Evolutionary conservation across 1,140 invertebrate species (phyloP), one percentile per base, ranked within the genome.

Genomic region (Octopus sinensis): DNA sequence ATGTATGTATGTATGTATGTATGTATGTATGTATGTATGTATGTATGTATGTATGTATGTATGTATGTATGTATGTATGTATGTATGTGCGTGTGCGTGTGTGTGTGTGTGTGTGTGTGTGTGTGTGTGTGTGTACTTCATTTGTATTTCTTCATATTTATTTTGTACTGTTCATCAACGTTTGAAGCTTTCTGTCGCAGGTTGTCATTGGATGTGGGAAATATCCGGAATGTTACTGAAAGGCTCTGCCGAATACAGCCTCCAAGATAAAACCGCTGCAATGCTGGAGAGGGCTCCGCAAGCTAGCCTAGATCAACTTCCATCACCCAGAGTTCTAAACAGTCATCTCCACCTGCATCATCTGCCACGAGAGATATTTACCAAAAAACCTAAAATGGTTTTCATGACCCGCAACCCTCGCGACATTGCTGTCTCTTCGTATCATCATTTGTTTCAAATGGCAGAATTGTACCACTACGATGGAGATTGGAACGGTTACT

Each of bases 181-280:
- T 43, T 43, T 43, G 30, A 43, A 43, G 30, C 30, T 43, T 43
- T 43, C 30, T 77, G 52, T 77, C 79, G 68, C 79, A 86, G 85
- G 85, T 12, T 84, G 83, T 4, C 85, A 86, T 71, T 86, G 85
- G 85, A 80, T 83, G 7, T 84, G 84, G 82, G 85, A 85, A 78
- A 79, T 86, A 5, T 23, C 79, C 0, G 78, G 79, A 51, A 85
- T 85, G 84, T 56, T 86, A 7, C 23, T 79, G n/a, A 62, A 54
- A 30, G 84, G 84, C 4, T 82, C 79, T 23, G 82, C 86, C 4
- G 84, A 84, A 12, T 78, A 78, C 6, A 82, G 83, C 52, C 82
- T n/a, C 5, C 51, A 13, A 17, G 78, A 78, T 12, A 85, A 85
- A 53, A 79, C 81, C 30, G 79, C 78, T 13, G 30, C 79, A 4